phyloP scores from a whole-genome alignment of 2,888 invertebrate genomes.

The Mesodorylaimus sp. region DNA sequence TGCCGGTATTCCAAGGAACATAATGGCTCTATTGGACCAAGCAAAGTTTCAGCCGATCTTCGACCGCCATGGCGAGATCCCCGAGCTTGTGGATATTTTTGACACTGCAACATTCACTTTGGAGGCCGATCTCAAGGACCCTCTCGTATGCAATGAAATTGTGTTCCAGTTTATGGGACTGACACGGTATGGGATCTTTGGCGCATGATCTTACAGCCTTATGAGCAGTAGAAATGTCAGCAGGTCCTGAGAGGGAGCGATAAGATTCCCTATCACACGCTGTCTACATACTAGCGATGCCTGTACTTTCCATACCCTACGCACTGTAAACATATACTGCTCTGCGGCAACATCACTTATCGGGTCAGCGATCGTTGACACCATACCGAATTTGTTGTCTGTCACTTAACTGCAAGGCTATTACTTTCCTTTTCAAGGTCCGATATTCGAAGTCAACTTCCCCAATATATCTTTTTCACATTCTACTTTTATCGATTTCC shows the following conservation, averaged over 20 bases:
- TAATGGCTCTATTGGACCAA: slow-evolving; percentile 31
- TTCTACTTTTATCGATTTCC: slow-evolving; percentile 39
- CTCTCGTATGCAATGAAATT: slow-evolving; percentile 34
- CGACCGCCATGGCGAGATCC: slow-evolving; percentile 32
- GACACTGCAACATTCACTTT: slow-evolving; percentile 21
- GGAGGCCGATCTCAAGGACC: slow-evolving; percentile 30
- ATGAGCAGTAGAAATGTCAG: neutral
- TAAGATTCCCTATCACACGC: too few species aligned
- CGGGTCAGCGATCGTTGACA: too few species aligned
- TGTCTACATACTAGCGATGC: too few species aligned
- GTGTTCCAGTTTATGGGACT: slow-evolving; percentile 37
- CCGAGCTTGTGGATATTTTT: slow-evolving; percentile 32
- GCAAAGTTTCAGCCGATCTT: slow-evolving; percentile 29
- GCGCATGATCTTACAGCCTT: too few species aligned
- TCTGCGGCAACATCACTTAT: too few species aligned
- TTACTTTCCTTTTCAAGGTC: too few species aligned
- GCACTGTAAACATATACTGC: too few species aligned
- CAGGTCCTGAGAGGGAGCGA: too few species aligned
- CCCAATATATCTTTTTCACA: slow-evolving; percentile 36
- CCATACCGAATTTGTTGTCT: too few species aligned
- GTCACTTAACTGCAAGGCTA: too few species aligned
- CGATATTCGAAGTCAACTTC: too few species aligned
- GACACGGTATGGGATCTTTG: slow-evolving; percentile 26
- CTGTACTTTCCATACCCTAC: too few species aligned
- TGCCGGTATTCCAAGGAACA: slow-evolving; percentile 30